Evolutionary conservation across 2,888 invertebrate species (phyloP).

Genomic region (Ceraclea dissimilis): DNA sequence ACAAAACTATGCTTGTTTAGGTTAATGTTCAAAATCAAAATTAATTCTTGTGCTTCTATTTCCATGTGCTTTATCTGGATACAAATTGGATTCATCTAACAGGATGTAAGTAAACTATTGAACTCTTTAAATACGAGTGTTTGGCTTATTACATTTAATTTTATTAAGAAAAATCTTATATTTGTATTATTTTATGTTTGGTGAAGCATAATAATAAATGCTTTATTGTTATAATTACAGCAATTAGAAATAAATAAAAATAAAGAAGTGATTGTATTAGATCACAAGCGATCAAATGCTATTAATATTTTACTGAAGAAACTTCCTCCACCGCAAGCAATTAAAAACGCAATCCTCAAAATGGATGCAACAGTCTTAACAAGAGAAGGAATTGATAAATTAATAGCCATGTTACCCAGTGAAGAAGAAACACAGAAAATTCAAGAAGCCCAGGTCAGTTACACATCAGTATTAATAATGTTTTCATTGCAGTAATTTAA

Average conservation of each 20-base stretch:
- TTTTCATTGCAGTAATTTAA: background rate
- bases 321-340: conserved; percentile 92
- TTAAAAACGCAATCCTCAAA: conserved; percentile 97
- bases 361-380: conserved; percentile 99
- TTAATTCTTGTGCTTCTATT: background rate
- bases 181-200: no score
- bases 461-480: no score
- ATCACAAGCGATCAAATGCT: conserved; percentile 95
- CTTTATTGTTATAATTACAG: no score
- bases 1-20: no score
- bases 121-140: background rate
- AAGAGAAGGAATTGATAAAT: conserved; percentile 96
- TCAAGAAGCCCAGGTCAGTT: conserved; percentile 75
- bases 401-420: conserved; percentile 93
- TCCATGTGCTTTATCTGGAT: background rate
- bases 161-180: no score
- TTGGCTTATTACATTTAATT: no score
- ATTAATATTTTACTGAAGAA: conserved; percentile 99
- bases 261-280: conserved; percentile 89
- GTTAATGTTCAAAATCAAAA: no score
- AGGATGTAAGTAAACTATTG: background rate
- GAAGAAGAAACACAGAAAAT: conserved; percentile 96
- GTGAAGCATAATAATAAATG: no score
- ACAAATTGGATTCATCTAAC: background rate
- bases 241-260: conserved; percentile 78